These are phyloP conservation scores for Eueides isabella DNA, from an alignment of 1,140 invertebrate species.

Conservation along the genomic window DNA sequence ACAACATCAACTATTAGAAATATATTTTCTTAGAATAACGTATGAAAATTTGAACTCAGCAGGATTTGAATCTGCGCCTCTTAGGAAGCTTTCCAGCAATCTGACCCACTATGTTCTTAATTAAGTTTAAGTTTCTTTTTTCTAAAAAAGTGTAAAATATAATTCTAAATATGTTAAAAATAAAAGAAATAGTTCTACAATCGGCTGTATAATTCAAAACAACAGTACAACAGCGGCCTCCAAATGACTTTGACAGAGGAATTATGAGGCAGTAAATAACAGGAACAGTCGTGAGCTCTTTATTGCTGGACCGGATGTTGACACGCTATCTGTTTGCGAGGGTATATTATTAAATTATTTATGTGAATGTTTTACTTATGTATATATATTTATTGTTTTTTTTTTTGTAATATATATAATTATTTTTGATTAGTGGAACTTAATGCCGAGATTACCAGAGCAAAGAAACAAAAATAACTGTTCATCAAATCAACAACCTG, in stretches of 20 bases:
- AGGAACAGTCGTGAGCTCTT: conserved; percentile 52
- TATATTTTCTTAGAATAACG: too few species aligned
- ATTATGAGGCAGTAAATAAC: conserved; percentile 60
- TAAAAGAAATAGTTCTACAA: conserved; percentile 23
- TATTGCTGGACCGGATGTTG: conserved; percentile 52
- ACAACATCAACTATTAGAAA: too few species aligned
- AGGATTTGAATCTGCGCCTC: too few species aligned
- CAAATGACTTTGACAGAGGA: conserved; percentile 49
- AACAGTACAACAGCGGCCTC: conserved; percentile 21
- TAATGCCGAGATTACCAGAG: too few species aligned
- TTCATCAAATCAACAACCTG: too few species aligned
- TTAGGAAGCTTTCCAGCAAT: too few species aligned
- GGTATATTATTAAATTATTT: background rate
- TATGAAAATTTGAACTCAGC: too few species aligned
- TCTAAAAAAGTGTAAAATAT: too few species aligned
- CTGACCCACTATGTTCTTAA: too few species aligned
- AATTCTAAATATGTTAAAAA: background rate
- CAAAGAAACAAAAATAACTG: too few species aligned
- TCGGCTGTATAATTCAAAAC: conserved; percentile 37
- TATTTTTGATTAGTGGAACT: too few species aligned
- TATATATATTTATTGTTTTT: background rate
- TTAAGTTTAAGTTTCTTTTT: too few species aligned
- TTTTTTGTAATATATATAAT: background rate
- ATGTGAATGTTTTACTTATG: background rate
- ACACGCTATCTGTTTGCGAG: conserved; percentile 53